A percentile compares a stretch with the other conserved stretches of the same genome.
Conservation (phyloP, 2,888 invertebrate species). For the Apotomis turbidana region DNA sequence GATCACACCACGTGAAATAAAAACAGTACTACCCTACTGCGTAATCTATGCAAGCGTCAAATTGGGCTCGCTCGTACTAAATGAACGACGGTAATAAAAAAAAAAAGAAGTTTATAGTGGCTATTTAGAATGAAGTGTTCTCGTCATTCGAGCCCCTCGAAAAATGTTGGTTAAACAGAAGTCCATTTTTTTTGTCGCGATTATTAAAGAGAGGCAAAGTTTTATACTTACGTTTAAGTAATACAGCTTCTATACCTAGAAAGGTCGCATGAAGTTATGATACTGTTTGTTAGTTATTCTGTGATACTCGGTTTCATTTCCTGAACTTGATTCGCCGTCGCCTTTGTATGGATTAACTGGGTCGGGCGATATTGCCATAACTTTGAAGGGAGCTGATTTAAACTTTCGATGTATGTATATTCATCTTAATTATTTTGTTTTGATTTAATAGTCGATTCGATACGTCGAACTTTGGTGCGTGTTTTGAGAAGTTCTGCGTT, state of each 20-base stretch:
- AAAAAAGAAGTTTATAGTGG: not conserved
- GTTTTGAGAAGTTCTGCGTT: not conserved
- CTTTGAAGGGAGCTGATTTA: not conserved
- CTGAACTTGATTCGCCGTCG: conserved; percentile 3
- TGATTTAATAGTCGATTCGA: not conserved
- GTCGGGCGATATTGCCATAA: not conserved
- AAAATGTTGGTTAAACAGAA: too few relatives aligned
- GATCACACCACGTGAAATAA: not conserved
- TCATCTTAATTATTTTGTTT: not conserved
- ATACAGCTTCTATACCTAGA: too few relatives aligned
- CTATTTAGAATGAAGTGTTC: too few relatives aligned
- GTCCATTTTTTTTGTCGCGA: too few relatives aligned
- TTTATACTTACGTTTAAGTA: too few relatives aligned
- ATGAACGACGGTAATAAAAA: not conserved
- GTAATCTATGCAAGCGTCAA: not conserved
- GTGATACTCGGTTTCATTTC: conserved; percentile 16
- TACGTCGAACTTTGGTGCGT: not conserved
- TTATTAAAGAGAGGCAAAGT: not conserved
- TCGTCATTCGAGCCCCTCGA: too few relatives aligned
- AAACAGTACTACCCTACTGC: too few relatives aligned
- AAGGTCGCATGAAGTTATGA: not conserved
- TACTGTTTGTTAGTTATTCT: not conserved
- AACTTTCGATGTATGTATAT: not conserved
- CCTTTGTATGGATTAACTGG: conserved; percentile 5
- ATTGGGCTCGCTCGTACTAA: not conserved